These are phyloP conservation scores for Dendroctonus valens DNA, from an alignment of 1,140 invertebrate genomes.

Conservation along the genomic window DNA sequence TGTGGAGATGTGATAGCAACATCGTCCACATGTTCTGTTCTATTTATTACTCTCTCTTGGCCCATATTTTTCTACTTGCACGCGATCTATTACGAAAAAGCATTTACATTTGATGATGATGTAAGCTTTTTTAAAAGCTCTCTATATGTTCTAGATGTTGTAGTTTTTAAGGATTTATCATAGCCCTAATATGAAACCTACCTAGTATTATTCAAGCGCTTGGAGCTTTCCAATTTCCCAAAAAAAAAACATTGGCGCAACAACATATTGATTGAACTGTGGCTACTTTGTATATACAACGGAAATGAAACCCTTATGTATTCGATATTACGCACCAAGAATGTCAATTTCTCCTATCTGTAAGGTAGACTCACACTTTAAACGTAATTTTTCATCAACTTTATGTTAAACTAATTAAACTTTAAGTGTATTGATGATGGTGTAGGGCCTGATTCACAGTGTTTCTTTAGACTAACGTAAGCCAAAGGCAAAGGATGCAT, in stretches of 20 bases:
- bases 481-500: constrained; percentile 12
- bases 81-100: constrained; percentile 35
- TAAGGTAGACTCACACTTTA: constrained; percentile 12
- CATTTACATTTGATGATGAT: constrained; percentile 8
- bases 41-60: constrained; percentile 13
- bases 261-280: background rate
- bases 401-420: too few relatives aligned
- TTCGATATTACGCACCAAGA: constrained; percentile 6
- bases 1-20: background rate
- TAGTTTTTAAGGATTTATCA: background rate
- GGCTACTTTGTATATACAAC: constrained; percentile 4
- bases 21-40: constrained; percentile 11
- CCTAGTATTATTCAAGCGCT: too few relatives aligned
- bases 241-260: background rate
- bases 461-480: constrained; percentile 4
- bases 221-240: background rate
- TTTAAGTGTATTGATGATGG: background rate
- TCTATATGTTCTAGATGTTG: constrained; percentile 7
- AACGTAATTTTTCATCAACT: too few relatives aligned
- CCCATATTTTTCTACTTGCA: constrained; percentile 52
- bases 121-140: constrained; percentile 6
- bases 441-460: background rate
- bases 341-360: constrained; percentile 18
- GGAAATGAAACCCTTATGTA: background rate
- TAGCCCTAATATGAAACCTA: too few relatives aligned